These are phyloP conservation scores for Muschampia plurimacula DNA, from an alignment of 2,888 invertebrate species.

Conservation along the genomic window DNA sequence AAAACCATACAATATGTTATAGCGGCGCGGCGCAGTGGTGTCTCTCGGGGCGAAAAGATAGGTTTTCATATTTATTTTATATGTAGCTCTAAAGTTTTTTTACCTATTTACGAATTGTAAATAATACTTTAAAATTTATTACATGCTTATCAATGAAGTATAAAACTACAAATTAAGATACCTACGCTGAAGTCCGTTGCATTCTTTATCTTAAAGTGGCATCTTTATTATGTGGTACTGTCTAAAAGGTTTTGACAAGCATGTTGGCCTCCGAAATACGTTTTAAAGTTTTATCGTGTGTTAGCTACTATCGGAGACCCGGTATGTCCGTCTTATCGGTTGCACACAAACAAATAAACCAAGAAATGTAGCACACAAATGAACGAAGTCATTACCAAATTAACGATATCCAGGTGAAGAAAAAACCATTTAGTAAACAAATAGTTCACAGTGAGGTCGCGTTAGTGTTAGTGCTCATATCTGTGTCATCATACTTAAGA, in stretches of 20 bases:
- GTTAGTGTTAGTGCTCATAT: slow-evolving; percentile 56
- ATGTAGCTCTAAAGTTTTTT: too few species aligned
- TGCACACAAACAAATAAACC: slow-evolving; percentile 68
- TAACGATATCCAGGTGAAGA: slow-evolving; percentile 81
- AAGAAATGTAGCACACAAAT: slow-evolving; percentile 72
- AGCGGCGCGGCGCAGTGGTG: too few species aligned
- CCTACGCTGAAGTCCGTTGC: slow-evolving; percentile 3
- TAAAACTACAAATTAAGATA: neutral
- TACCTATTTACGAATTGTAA: too few species aligned
- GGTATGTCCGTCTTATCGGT: slow-evolving; percentile 79
- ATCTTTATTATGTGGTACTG: slow-evolving; percentile 44
- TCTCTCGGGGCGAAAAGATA: too few species aligned
- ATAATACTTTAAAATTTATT: neutral
- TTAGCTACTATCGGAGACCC: slow-evolving; percentile 73
- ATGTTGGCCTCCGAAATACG: slow-evolving; percentile 80
- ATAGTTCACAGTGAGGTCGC: slow-evolving; percentile 71
- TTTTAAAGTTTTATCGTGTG: slow-evolving; percentile 73
- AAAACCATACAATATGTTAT: too few species aligned
- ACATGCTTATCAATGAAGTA: neutral
- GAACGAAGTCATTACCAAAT: slow-evolving; percentile 81
- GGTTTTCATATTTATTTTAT: too few species aligned
- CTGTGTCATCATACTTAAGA: slow-evolving; percentile 46
- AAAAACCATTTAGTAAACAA: slow-evolving; percentile 83
- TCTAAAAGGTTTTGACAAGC: slow-evolving; percentile 66
- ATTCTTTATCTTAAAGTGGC: slow-evolving; percentile 23